Conservation (phyloP, 2,888 invertebrate genomes). For the Lamproptera curius region DNA sequence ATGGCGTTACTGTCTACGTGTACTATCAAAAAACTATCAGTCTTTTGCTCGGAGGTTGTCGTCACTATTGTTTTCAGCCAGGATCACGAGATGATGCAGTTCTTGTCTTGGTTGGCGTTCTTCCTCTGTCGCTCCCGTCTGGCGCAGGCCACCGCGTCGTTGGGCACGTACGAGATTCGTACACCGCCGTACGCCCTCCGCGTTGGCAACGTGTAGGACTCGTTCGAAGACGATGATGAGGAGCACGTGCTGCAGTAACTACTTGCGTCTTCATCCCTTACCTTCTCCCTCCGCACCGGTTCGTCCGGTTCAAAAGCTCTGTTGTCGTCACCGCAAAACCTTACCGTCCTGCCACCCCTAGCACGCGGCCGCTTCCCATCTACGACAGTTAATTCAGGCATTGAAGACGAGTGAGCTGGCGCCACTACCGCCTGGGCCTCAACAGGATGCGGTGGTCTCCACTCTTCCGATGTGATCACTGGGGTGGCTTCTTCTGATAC, state of each 20-base stretch:
- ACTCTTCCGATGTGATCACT: conserved; percentile 52
- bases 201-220: conserved; percentile 91
- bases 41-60: conserved; percentile 71
- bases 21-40: conserved; percentile 64
- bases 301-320: conserved; percentile 69
- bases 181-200: conserved; percentile 92
- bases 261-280: conserved; percentile 81
- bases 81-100: conserved; percentile 92
- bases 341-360: conserved; percentile 61
- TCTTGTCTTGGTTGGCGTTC: conserved; percentile 85
- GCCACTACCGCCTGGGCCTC: conserved; percentile 72
- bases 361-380: conserved; percentile 59
- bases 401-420: conserved; percentile 73
- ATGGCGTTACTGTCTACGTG: conserved; percentile 59
- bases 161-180: conserved; percentile 94
- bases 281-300: conserved; percentile 33
- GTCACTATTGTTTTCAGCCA: conserved; percentile 49
- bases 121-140: conserved; percentile 80
- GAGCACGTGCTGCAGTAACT: conserved; percentile 94
- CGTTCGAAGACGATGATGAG: conserved; percentile 92
- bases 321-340: conserved; percentile 70
- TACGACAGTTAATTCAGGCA: conserved; percentile 70
- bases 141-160: conserved; percentile 92
- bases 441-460: conserved; percentile 73
- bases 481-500: conserved; percentile 47